These are phyloP conservation scores for Calidris pygmaea DNA, from an alignment of 2,113 vertebrate genomes.

Conservation along the genomic window DNA sequence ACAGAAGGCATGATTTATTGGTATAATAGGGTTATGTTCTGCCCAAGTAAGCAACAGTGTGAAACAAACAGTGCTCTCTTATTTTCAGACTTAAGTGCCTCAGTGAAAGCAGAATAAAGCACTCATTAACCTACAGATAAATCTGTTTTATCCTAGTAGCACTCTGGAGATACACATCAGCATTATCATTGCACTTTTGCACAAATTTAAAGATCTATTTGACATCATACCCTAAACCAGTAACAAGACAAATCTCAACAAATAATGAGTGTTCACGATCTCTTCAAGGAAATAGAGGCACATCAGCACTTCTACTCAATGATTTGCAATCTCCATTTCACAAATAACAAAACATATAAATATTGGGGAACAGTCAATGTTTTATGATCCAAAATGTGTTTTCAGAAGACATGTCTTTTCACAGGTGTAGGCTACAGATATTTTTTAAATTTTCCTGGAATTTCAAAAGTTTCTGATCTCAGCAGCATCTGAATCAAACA, in stretches of 20 bases:
- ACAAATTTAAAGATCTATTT: background rate
- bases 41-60: background rate
- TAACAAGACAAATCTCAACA: background rate
- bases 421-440: background rate
- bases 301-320: background rate
- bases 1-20: background rate
- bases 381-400: background rate
- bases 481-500: background rate
- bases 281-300: background rate
- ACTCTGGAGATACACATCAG: background rate
- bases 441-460: background rate
- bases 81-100: background rate
- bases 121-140: background rate
- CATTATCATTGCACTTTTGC: background rate
- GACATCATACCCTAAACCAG: background rate
- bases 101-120: background rate
- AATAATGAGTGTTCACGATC: background rate
- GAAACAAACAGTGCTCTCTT: background rate
- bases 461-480: background rate
- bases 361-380: background rate
- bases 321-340: background rate
- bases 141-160: background rate
- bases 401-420: background rate
- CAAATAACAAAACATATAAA: background rate
- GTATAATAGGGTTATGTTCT: background rate